A percentile compares a stretch with the other conserved stretches of the same genome.
phyloP scores from a whole-genome alignment of 2,113 vertebrate species.

The Tetrax tetrax region DNA sequence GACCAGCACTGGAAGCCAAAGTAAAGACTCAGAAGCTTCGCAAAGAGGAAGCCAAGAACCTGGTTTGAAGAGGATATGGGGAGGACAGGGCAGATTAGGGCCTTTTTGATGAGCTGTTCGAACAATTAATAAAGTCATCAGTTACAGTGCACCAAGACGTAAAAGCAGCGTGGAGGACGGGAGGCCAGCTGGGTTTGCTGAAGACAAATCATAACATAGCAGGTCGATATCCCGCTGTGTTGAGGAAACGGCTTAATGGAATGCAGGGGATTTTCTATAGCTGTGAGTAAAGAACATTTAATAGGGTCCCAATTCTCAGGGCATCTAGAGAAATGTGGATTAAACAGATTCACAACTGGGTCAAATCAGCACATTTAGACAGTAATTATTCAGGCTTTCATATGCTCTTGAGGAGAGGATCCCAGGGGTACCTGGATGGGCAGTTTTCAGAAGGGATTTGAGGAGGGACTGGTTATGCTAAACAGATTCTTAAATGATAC shows the following conservation, averaged over 20 bases:
- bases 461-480: not conserved
- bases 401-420: constrained; percentile 10
- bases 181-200: constrained; percentile 22
- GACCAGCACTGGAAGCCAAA: not conserved
- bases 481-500: constrained; percentile 24
- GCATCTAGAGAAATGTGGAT: constrained; percentile 64
- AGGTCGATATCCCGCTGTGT: not conserved
- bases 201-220: constrained; percentile 21
- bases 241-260: constrained; percentile 47
- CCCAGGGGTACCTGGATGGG: not conserved
- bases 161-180: not conserved
- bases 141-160: not conserved
- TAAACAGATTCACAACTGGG: constrained; percentile 65
- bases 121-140: constrained; percentile 41
- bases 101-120: not conserved
- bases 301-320: constrained; percentile 66
- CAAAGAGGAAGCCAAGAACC: not conserved
- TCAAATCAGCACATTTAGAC: constrained; percentile 61
- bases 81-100: not conserved
- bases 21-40: not conserved
- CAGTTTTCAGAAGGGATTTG: constrained; percentile 8
- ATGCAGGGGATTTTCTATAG: constrained; percentile 58
- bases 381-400: constrained; percentile 56
- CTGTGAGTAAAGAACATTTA: constrained; percentile 66
- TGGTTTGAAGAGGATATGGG: not conserved